phyloP scores from a whole-genome alignment of 92 coral and sea anemone genomes.

The Palythoa heliodiscus region DNA sequence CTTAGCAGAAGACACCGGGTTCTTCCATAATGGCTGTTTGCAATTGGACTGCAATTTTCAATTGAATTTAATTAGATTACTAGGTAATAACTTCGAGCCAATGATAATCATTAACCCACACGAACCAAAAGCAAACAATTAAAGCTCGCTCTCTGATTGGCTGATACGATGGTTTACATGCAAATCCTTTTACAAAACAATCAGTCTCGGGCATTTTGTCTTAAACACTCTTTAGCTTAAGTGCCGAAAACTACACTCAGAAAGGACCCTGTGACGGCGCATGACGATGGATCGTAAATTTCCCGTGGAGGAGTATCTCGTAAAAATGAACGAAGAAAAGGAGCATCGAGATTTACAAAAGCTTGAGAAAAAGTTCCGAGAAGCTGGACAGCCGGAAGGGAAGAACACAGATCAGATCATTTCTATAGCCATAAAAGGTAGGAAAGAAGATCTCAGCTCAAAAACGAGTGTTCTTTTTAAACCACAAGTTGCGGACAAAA shows the following conservation, averaged over 20 bases:
- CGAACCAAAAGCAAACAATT: slow-evolving; percentile 70
- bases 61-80: slow-evolving; percentile 81
- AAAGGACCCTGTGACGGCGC: slow-evolving; percentile 8
- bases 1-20: slow-evolving; percentile 50
- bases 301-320: slow-evolving; percentile 26
- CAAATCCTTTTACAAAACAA: slow-evolving; percentile 93
- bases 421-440: slow-evolving; percentile 16
- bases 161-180: slow-evolving; percentile 51
- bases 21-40: slow-evolving; percentile 33
- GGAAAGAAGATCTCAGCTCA: slow-evolving; percentile 18
- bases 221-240: slow-evolving; percentile 63
- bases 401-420: slow-evolving; percentile 12
- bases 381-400: slow-evolving; percentile 15
- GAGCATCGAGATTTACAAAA: background rate
- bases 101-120: slow-evolving; percentile 55
- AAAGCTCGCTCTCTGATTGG: slow-evolving; percentile 66
- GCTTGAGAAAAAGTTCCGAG: slow-evolving; percentile 14
- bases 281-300: slow-evolving; percentile 46
- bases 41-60: slow-evolving; percentile 61
- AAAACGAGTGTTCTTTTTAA: background rate
- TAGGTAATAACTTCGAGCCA: slow-evolving; percentile 62
- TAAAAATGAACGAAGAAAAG: slow-evolving; percentile 18
- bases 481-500: slow-evolving; percentile 10
- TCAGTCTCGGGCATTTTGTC: slow-evolving; percentile 69
- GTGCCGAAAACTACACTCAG: slow-evolving; percentile 44